phyloP scores from a whole-genome alignment of 2,888 invertebrate genomes.

The Adineta ricciae region DNA sequence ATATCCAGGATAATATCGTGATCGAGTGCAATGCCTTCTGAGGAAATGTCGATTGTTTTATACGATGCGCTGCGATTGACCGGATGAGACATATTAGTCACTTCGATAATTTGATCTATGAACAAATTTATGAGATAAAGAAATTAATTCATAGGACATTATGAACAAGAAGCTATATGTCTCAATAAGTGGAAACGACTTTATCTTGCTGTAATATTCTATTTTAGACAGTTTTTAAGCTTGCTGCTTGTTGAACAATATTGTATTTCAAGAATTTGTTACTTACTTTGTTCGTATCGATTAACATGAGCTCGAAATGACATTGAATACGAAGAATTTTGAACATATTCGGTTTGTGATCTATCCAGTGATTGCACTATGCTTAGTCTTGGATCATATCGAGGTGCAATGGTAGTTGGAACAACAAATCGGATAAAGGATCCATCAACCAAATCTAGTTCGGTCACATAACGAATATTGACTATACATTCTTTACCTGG shows the following conservation, averaged over 20 bases:
- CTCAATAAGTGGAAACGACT: neutral
- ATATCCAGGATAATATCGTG: neutral
- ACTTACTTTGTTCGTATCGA: neutral
- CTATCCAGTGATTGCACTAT: neutral
- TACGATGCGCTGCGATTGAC: neutral
- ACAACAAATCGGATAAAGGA: neutral
- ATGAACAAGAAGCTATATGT: too few relatives aligned
- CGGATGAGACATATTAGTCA: neutral
- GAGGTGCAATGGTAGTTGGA: neutral
- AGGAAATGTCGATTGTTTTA: neutral
- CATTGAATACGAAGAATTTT: neutral
- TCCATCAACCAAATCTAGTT: neutral
- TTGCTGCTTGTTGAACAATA: neutral
- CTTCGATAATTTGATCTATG: neutral
- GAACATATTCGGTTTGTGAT: neutral
- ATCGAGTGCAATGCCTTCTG: neutral
- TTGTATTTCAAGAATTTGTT: neutral
- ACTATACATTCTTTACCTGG: neutral
- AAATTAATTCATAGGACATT: neutral
- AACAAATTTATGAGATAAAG: neutral
- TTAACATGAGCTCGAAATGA: neutral
- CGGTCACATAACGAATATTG: neutral
- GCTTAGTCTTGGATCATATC: neutral
- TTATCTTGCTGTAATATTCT: neutral
- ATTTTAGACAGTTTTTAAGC: neutral